These are phyloP conservation scores for Myotis vivesi DNA, from an alignment of 2,797 vertebrate species.

Conservation along the genomic window DNA sequence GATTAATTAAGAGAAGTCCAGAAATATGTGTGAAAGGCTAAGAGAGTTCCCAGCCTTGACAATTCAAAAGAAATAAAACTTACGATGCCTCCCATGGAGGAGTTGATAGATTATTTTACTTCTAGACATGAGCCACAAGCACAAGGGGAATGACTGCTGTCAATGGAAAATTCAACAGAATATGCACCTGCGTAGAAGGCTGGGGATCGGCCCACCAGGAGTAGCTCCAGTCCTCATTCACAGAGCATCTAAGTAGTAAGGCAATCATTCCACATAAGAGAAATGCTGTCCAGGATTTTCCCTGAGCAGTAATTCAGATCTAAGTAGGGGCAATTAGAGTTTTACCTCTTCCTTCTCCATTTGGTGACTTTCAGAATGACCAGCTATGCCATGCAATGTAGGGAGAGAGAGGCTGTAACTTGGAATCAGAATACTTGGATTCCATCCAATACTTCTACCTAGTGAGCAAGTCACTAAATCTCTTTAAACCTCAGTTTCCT, in stretches of 20 bases:
- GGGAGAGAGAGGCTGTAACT: neutral
- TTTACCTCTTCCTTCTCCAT: neutral
- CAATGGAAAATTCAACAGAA: neutral
- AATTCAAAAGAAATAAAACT: neutral
- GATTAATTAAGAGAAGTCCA: neutral
- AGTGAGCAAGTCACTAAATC: neutral
- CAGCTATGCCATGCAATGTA: neutral
- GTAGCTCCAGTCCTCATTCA: neutral
- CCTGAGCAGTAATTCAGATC: neutral
- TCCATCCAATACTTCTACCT: neutral
- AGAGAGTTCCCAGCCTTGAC: neutral
- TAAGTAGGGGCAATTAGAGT: neutral
- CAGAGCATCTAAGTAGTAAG: neutral
- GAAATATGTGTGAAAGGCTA: neutral
- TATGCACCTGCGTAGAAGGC: neutral
- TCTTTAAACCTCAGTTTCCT: neutral
- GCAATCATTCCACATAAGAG: neutral
- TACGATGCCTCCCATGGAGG: neutral
- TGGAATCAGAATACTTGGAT: neutral
- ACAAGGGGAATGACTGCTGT: neutral
- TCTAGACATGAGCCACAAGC: neutral
- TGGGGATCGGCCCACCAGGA: neutral
- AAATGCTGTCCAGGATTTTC: neutral
- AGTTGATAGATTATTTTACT: neutral
- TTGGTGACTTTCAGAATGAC: neutral